phyloP scores from a whole-genome alignment of 2,113 vertebrate species.

The Sinocyclocheilus grahami region DNA sequence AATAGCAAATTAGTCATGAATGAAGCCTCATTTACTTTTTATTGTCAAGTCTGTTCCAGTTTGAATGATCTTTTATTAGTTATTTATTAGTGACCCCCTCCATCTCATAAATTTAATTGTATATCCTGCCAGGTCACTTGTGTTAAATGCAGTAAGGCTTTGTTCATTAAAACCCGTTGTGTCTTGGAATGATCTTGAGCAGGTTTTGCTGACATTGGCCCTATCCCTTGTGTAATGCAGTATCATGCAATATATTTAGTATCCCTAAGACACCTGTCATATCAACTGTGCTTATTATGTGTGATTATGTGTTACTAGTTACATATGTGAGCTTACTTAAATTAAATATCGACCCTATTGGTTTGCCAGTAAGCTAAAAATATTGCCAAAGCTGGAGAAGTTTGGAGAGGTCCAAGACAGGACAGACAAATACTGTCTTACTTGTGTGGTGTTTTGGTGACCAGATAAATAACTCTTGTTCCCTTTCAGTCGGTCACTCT shows the following conservation, averaged over 20 bases:
- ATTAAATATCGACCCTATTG: constrained; percentile 1
- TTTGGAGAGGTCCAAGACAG: background rate
- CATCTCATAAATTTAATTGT: background rate
- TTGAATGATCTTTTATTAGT: background rate
- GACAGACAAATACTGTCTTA: background rate
- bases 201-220: background rate
- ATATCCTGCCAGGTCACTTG: background rate
- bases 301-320: too few relatives aligned
- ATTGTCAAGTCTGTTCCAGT: background rate
- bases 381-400: background rate
- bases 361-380: constrained; percentile 6
- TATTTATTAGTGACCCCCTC: background rate
- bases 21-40: background rate
- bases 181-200: constrained; percentile 7
- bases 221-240: background rate
- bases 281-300: background rate
- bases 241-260: background rate
- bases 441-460: background rate
- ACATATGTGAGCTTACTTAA: constrained; percentile 18
- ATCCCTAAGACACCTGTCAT: constrained; percentile 6
- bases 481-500: too few relatives aligned
- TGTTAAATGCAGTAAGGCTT: background rate
- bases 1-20: too few relatives aligned
- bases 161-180: background rate
- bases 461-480: background rate